Evolutionary conservation across 2,888 invertebrate genomes (phyloP), one percentile per base, ranked within the genome.

Genomic region (Congeria kusceri): DNA sequence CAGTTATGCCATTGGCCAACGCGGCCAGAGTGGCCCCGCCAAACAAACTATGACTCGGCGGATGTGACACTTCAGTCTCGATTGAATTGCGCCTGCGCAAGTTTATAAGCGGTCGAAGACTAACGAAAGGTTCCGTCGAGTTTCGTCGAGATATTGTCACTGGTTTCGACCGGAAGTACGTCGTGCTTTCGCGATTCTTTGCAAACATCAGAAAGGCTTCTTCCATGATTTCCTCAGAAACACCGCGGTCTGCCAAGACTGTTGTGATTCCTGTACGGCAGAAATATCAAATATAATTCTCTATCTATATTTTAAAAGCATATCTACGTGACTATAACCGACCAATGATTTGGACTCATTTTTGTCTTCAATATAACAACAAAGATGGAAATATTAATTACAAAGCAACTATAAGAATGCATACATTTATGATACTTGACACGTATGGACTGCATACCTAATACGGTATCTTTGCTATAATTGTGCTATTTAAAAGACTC

Each of bases 181-280:
- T 80, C 46, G 66, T 68, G 53, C 83, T 83, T n/a, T 79, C 71
- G 56, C 83, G 81, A 59, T 87, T 87, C 53, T 84, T 80, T 0
- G 81, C 79, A 65, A 83, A 87, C 11, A 78, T 84, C 39, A 79
- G 79, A 46, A 87, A 83, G 2, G 79, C 87, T 29, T 87, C 85
- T 15, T 87, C 87, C 57, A 87, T 67, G 7, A 87, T 68, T 71
- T 87, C 87, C 29, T 87, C 87, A 0, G 87, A 85, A 15, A 85
- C 87, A 4, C 87, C 87, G 62, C 85, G 68, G 61, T 85, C 84
- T 25, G 84, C 87, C 79, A 81, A 80, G 23, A 80, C 81, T 73
- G 85, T 85, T 20, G 85, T 87, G 13, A 87, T 80, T 9, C 87
- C 87, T 87, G 67, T 18, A 61, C 57, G 44, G 25, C 11, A 15